Conservation (phyloP, 2,888 invertebrate species). For the Clostera curtula region DNA sequence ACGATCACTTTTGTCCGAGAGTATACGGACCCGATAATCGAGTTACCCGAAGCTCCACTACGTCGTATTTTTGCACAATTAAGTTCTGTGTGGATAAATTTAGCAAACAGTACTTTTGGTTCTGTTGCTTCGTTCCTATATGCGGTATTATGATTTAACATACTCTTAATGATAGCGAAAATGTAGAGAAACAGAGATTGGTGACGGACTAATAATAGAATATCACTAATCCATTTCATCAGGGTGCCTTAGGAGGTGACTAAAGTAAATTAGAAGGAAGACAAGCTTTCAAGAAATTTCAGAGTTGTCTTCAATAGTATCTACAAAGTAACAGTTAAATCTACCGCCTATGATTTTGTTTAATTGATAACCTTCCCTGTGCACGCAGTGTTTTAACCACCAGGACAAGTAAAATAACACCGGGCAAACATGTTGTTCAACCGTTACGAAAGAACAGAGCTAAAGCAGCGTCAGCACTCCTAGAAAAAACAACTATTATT, state of each 20-base stretch:
- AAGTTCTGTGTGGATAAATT: conserved; percentile 25
- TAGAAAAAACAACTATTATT: conserved; percentile 17
- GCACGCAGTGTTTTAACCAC: too few relatives aligned
- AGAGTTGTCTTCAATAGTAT: too few relatives aligned
- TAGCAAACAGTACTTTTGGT: conserved; percentile 25
- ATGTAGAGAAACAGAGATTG: too few relatives aligned
- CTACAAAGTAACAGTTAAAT: too few relatives aligned
- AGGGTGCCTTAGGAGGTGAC: too few relatives aligned
- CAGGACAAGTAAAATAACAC: conserved; percentile 32
- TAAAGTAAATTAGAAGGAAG: too few relatives aligned
- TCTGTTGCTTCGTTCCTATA: conserved; percentile 16
- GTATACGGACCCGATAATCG: conserved; percentile 51
- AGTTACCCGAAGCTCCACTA: conserved; percentile 40
- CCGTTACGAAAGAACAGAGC: conserved; percentile 35
- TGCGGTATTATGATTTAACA: conserved; percentile 7
- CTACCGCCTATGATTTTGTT: too few relatives aligned
- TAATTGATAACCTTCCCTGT: too few relatives aligned
- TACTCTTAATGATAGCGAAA: background rate
- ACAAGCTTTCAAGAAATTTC: too few relatives aligned
- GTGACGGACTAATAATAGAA: too few relatives aligned
- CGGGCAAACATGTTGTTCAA: conserved; percentile 39
- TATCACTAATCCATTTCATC: too few relatives aligned
- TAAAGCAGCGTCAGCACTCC: conserved; percentile 41
- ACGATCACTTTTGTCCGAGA: conserved; percentile 54
- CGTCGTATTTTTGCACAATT: conserved; percentile 31